Percentiles rank a stretch among this genome's conserved stretches.
phyloP scores from a whole-genome alignment of 2,888 invertebrate species.

The Scrobipalpa costella region DNA sequence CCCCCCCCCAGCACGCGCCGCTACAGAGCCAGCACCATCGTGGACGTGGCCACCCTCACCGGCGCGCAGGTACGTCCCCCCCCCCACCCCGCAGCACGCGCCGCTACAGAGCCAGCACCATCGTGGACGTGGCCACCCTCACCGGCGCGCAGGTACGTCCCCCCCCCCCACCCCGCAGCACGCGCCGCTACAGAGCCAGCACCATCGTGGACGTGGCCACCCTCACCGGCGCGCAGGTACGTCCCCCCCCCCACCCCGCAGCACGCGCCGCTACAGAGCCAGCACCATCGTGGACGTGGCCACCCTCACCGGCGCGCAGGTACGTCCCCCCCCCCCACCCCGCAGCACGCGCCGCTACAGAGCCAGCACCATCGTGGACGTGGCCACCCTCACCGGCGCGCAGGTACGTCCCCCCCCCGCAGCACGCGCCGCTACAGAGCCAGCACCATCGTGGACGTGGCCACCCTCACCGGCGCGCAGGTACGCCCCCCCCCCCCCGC shows the following conservation, averaged over 20 bases:
- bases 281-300: constrained; percentile 94
- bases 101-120: constrained; percentile 90
- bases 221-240: constrained; percentile 88
- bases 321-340: too few species aligned
- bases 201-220: constrained; percentile 95
- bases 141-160: constrained; percentile 96
- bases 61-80: constrained; percentile 84
- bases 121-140: constrained; percentile 94
- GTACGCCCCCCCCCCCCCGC: too few species aligned
- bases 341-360: too few species aligned
- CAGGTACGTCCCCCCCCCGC: too few species aligned
- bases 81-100: too few species aligned
- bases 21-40: constrained; percentile 91
- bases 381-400: too few species aligned
- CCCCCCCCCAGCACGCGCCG: too few species aligned
- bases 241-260: too few species aligned
- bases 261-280: constrained; percentile 92
- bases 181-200: constrained; percentile 89
- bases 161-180: too few species aligned
- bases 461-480: constrained; percentile 95
- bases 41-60: constrained; percentile 95
- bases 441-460: constrained; percentile 93
- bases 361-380: too few species aligned
- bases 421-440: too few species aligned
- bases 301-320: constrained; percentile 94